phyloP scores from a whole-genome alignment of 2,113 vertebrate species.

The Suricata suricatta region DNA sequence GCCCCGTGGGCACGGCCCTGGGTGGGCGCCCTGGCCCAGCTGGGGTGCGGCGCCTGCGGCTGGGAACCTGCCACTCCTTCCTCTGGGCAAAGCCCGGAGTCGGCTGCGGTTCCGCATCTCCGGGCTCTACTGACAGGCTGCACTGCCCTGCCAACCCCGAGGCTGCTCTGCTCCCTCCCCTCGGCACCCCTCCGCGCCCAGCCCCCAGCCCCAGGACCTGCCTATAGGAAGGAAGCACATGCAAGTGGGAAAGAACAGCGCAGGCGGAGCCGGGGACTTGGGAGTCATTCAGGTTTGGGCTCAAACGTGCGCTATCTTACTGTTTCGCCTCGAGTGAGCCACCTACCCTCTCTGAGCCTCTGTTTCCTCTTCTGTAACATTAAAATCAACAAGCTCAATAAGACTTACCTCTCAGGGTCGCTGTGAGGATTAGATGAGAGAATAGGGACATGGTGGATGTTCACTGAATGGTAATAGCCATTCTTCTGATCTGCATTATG shows the following conservation, averaged over 20 bases:
- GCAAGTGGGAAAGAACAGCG: neutral
- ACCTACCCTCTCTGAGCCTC: conserved; percentile 54
- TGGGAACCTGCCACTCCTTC: neutral
- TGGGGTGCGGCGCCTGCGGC: neutral
- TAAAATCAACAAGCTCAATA: neutral
- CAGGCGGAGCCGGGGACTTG: rapidly evolving
- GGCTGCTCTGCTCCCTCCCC: neutral
- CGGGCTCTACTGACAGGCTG: neutral
- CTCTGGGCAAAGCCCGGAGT: neutral
- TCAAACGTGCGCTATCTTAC: neutral
- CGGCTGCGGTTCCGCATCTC: neutral
- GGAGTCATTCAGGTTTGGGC: neutral
- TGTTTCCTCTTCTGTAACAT: conserved; percentile 35
- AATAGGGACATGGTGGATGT: neutral
- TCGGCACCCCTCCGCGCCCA: too few species aligned
- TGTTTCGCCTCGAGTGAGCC: neutral
- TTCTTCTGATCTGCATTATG: neutral
- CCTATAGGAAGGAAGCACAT: neutral
- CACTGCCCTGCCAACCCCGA: rapidly evolving
- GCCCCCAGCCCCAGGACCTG: neutral
- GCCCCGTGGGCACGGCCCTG: neutral
- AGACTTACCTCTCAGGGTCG: conserved; percentile 46
- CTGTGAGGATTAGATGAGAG: conserved; percentile 58
- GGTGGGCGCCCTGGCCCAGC: neutral
- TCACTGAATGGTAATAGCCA: neutral